A percentile compares a stretch with the other conserved stretches of the same genome.
Conservation (phyloP, 2,797 vertebrate genomes). For the Myotis vivesi region DNA sequence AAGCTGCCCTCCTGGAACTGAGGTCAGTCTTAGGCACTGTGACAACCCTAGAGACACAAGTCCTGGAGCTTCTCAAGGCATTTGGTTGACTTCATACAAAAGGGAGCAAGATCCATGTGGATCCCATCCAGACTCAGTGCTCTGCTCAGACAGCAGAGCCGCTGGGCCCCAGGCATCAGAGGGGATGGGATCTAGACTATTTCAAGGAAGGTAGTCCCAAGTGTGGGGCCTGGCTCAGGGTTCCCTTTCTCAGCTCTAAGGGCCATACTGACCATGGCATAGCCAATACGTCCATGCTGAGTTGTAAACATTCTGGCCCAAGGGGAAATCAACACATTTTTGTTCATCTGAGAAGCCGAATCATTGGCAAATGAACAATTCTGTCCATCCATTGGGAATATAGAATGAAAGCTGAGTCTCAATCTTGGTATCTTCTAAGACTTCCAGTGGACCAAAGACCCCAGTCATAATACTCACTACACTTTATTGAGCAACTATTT, state of each 20-base stretch:
- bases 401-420: background rate
- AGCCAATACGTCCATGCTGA: fast-evolving
- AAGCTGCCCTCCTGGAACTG: background rate
- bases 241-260: background rate
- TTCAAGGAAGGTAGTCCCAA: background rate
- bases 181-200: background rate
- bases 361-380: background rate
- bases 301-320: background rate
- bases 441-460: background rate
- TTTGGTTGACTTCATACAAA: background rate
- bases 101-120: background rate
- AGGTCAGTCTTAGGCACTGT: background rate
- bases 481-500: background rate
- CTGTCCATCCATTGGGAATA: background rate
- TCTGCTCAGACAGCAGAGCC: background rate
- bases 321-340: background rate
- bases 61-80: background rate
- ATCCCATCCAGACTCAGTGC: background rate
- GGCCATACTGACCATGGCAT: background rate
- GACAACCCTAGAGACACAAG: background rate
- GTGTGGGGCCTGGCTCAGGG: background rate
- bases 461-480: background rate
- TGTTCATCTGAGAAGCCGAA: background rate
- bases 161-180: background rate
- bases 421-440: background rate